These are phyloP conservation scores for Erythrocercus mccallii DNA, from an alignment of 2,113 vertebrate genomes.

Conservation along the genomic window DNA sequence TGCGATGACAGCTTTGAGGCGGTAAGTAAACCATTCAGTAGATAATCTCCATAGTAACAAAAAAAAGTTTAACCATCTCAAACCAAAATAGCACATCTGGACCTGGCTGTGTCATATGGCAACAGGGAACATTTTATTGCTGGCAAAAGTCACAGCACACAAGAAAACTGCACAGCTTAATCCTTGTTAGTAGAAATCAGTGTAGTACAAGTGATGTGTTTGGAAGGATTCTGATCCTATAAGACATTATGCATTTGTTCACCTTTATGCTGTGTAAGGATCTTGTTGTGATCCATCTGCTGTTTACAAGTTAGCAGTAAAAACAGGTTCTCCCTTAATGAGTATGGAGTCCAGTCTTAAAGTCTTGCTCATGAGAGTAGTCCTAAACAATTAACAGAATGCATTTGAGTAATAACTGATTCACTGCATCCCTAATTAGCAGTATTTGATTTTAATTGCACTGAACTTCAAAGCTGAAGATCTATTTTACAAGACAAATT, in stretches of 20 bases:
- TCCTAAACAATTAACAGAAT: background rate
- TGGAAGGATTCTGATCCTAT: background rate
- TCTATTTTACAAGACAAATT: background rate
- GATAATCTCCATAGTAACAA: slow-evolving; percentile 93
- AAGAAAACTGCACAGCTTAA: background rate
- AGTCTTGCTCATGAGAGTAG: background rate
- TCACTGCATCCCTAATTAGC: background rate
- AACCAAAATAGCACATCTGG: slow-evolving; percentile 74
- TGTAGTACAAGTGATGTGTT: background rate
- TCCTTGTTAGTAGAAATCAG: background rate
- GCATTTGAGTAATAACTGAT: background rate
- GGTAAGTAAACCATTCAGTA: slow-evolving; percentile 79
- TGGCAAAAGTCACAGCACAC: slow-evolving; percentile 26
- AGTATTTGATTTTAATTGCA: background rate
- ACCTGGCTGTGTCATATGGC: slow-evolving; percentile 62
- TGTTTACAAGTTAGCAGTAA: background rate
- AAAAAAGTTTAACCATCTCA: slow-evolving; percentile 82
- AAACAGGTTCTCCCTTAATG: background rate
- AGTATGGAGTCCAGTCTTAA: background rate
- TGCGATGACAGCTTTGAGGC: slow-evolving; percentile 79
- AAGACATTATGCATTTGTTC: slow-evolving; percentile 10
- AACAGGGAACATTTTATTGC: slow-evolving; percentile 55
- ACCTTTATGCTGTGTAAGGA: background rate
- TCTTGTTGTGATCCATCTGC: background rate
- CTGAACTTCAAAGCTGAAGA: background rate